Conservation (phyloP, 2,113 vertebrate genomes). For the Corapipo altera region DNA sequence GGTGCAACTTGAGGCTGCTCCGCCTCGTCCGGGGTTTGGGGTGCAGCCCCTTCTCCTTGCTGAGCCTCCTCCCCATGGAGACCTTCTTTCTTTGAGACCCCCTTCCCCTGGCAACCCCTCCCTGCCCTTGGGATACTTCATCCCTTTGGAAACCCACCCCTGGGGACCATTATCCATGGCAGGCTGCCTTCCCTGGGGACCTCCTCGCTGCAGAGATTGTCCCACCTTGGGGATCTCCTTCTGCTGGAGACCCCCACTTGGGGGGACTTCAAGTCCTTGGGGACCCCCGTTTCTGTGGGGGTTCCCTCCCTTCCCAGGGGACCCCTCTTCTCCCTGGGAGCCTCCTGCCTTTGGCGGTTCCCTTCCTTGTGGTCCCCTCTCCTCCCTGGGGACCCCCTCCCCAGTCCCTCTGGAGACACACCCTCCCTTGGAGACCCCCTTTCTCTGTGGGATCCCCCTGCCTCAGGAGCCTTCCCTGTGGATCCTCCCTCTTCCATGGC, state of each 20-base stretch:
- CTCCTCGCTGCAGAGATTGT: rapidly evolving
- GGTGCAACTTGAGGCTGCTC: no score
- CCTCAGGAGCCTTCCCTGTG: no score
- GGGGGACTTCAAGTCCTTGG: not conserved
- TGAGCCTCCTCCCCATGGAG: rapidly evolving
- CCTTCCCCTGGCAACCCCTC: rapidly evolving
- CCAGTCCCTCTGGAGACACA: no score
- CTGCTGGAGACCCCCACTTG: no score
- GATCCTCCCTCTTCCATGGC: no score
- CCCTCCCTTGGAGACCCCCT: not conserved
- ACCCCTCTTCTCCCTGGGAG: no score
- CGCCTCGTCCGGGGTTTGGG: not conserved
- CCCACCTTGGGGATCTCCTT: not conserved
- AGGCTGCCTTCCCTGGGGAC: not conserved
- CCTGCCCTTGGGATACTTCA: not conserved
- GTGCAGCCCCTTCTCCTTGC: not conserved
- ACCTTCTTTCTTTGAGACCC: rapidly evolving
- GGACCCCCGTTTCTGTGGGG: not conserved
- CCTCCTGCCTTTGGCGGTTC: not conserved
- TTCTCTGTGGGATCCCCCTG: not conserved
- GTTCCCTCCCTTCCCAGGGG: rapidly evolving
- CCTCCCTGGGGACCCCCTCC: not conserved
- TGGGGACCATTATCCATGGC: not conserved
- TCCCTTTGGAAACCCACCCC: not conserved
- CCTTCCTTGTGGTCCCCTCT: no score